Percentiles rank a stretch among this genome's conserved stretches.
Evolutionary conservation across 2,888 invertebrate genomes (phyloP).

Genomic region (Matsumyia berberina): DNA sequence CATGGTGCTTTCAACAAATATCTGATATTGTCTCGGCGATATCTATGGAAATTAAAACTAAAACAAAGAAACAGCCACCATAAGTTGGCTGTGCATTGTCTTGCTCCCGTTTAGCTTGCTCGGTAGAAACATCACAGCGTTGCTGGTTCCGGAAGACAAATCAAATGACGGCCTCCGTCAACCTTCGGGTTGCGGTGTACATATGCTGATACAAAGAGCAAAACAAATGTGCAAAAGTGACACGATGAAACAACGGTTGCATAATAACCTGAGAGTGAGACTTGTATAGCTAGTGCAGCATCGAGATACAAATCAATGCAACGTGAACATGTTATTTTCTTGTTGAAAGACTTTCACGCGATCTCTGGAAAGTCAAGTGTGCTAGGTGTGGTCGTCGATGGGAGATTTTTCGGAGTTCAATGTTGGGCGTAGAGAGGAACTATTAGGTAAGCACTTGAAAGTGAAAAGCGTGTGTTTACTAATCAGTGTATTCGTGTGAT

Average conservation of each 20-base stretch:
- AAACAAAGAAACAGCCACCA: constrained; percentile 22
- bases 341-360: constrained; percentile 27
- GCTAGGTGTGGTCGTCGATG: constrained; percentile 15
- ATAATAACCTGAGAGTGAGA: neutral
- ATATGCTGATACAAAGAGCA: constrained; percentile 1
- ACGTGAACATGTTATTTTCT: constrained; percentile 20
- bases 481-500: constrained; percentile 15
- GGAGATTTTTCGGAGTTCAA: constrained; percentile 20
- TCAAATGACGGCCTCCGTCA: constrained; percentile 17
- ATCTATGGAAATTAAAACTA: constrained; percentile 31
- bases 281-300: neutral
- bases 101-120: constrained; percentile 41
- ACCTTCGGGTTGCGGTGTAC: constrained; percentile 7
- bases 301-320: constrained; percentile 11
- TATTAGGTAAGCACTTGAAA: constrained; percentile 31
- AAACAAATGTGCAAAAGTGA: constrained; percentile 7
- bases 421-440: constrained; percentile 8
- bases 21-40: constrained; percentile 18
- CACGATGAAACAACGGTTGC: constrained; percentile 5
- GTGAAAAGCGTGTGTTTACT: constrained; percentile 9
- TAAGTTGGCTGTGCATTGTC: constrained; percentile 43
- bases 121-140: constrained; percentile 22
- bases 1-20: constrained; percentile 42
- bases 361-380: constrained; percentile 30
- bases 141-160: constrained; percentile 67